These are phyloP conservation scores for Amphipyra berbera DNA, from an alignment of 2,888 invertebrate genomes.

Conservation along the genomic window DNA sequence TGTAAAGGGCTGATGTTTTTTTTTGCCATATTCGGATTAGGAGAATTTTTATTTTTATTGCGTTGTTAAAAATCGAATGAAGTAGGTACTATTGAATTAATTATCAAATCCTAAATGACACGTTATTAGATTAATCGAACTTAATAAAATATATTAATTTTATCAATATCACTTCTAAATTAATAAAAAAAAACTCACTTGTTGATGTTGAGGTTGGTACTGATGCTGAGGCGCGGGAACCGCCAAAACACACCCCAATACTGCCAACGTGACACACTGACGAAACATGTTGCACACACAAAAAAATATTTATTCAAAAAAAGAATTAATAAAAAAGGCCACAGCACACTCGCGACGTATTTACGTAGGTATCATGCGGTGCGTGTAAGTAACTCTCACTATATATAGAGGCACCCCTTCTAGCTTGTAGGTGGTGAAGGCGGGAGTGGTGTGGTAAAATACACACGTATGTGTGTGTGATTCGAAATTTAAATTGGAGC, in stretches of 20 bases:
- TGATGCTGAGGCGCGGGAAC: conserved; percentile 76
- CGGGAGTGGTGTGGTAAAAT: conserved; percentile 68
- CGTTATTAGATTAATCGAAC: no score
- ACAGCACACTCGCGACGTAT: conserved; percentile 80
- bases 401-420: conserved; percentile 88
- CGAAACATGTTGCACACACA: conserved; percentile 83
- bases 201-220: conserved; percentile 82
- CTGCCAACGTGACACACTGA: conserved; percentile 79
- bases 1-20: no score
- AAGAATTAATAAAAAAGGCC: conserved; percentile 64
- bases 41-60: no score
- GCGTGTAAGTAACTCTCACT: conserved; percentile 80
- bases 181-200: conserved; percentile 70
- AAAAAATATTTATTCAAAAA: conserved; percentile 58
- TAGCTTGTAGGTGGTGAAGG: conserved; percentile 70
- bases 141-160: no score
- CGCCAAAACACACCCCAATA: conserved; percentile 80
- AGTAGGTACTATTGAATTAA: neutral
- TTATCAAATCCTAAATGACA: no score
- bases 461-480: conserved; percentile 52
- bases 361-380: conserved; percentile 76
- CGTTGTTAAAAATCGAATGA: neutral
- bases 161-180: no score
- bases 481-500: conserved; percentile 64
- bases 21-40: no score